Evolutionary conservation across 2,113 vertebrate species (phyloP), one percentile per base, ranked within the genome.

Genomic region (Tragelaphus imberbis): DNA sequence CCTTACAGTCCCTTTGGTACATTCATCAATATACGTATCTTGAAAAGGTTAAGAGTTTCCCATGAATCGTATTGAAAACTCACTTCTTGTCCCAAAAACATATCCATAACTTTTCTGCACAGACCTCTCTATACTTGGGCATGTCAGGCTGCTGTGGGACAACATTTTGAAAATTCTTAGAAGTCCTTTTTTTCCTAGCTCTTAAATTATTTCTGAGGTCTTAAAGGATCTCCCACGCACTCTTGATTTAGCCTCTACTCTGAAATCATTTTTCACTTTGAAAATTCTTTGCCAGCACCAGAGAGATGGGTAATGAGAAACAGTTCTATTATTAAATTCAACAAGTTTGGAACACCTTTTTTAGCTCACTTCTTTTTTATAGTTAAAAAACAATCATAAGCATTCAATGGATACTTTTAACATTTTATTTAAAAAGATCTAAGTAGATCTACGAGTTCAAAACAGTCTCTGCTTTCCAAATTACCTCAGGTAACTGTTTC

Each of bases 321-420:
- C 7, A 82, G 6, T 61, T 80, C 58, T 81, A 81, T 82, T 95
- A 97, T 92, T 59, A 97, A 97, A 84, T 25, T n/a, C 51, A 65
- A 49, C 9, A 96, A 88, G 53, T 75, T 81, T 25, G 61, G 95
- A 94, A 68, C 3, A 80, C 58, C 19, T 90, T 85, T 58, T 85
- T 91, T 49, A 91, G 47, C 33, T 92, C 58, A 93, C 25, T 23
- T 84, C 47, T 88, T 25, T 95, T 80, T 61, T 79, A 55, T 3
- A 92, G 25, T 94, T 90, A 10, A 84, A 71, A 94, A 68, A 23
- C 13, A 94, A 88, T 33, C 27, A 84, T 30, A 79, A 90, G 56
- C n/a, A 71, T 27, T 93, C 6, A 85, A 90, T 9, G 95, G 51
- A 79, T 28, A 59, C 49, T 88, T 88, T 92, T 28, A 97, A 61